These are phyloP conservation scores for Aurelia sp. DNA, from an alignment of 30 jellyfish, hydroid and myxozoan species.

Conservation along the genomic window DNA sequence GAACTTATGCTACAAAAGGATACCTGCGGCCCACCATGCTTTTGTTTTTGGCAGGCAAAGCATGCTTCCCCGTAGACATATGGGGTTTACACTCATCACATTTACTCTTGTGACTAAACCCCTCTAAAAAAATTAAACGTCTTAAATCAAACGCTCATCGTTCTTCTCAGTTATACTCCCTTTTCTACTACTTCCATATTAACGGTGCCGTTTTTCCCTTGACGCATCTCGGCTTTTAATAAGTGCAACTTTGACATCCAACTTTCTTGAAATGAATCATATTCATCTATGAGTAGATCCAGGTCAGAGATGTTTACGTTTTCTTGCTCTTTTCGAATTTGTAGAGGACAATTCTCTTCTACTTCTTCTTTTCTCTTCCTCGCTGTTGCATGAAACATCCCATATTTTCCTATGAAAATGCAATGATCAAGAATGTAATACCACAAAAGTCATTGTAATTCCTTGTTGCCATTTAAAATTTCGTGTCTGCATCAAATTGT, in stretches of 20 bases:
- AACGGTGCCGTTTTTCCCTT: slow-evolving; percentile 36
- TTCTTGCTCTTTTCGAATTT: slow-evolving; percentile 7
- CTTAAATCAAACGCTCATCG: no score
- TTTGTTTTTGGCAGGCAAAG: no score
- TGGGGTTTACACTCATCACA: no score
- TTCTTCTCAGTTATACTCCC: background rate
- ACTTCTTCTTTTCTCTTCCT: slow-evolving; percentile 24
- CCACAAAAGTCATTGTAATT: no score
- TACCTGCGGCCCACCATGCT: no score
- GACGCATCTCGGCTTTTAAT: slow-evolving; percentile 17
- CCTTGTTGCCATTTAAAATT: no score
- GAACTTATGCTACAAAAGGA: no score
- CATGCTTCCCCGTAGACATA: no score
- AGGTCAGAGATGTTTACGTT: slow-evolving; percentile 21
- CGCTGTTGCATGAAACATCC: slow-evolving; percentile 65
- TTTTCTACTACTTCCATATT: slow-evolving; percentile 26
- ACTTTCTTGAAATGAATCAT: slow-evolving; percentile 72
- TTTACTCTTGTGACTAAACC: no score
- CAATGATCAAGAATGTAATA: no score
- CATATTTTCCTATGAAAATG: slow-evolving; percentile 39
- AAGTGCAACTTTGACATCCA: slow-evolving; percentile 70
- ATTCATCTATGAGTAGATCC: slow-evolving; percentile 71
- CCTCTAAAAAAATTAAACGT: no score
- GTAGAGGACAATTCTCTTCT: slow-evolving; percentile 7
- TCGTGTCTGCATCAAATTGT: no score